A percentile compares a stretch with the other conserved stretches of the same genome.
Conservation (phyloP, 2,113 vertebrate species). For the Galeopterus variegatus region DNA sequence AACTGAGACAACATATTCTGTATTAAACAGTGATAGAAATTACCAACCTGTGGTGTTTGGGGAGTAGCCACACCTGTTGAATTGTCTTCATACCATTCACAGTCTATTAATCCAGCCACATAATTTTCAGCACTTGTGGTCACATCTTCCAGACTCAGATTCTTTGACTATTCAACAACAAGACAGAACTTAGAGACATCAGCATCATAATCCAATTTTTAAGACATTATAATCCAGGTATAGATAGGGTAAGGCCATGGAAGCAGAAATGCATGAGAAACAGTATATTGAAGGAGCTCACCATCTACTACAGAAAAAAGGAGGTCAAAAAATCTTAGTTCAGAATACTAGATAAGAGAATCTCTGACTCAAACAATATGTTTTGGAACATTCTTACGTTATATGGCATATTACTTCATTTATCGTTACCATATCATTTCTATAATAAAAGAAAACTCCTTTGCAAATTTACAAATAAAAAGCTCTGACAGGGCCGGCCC, state of each 20-base stretch:
- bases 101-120: constrained; percentile 87
- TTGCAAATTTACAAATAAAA: constrained; percentile 47
- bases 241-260: constrained; percentile 41
- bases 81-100: constrained; percentile 82
- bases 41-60: constrained; percentile 80
- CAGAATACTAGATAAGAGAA: background rate
- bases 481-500: too few species aligned
- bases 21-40: constrained; percentile 68
- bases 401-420: background rate
- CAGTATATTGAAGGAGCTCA: background rate
- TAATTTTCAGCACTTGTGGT: constrained; percentile 70
- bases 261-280: constrained; percentile 55
- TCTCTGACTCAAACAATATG: constrained; percentile 24
- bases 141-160: constrained; percentile 84
- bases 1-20: constrained; percentile 30
- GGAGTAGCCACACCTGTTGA: constrained; percentile 66
- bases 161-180: constrained; percentile 83
- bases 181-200: constrained; percentile 46
- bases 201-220: background rate
- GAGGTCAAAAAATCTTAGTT: background rate
- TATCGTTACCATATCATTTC: background rate
- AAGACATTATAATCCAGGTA: background rate
- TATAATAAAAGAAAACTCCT: background rate
- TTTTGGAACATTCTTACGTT: constrained; percentile 20
- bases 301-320: background rate